phyloP scores from a whole-genome alignment of 2,888 invertebrate genomes.

The Candidula unifasciata region DNA sequence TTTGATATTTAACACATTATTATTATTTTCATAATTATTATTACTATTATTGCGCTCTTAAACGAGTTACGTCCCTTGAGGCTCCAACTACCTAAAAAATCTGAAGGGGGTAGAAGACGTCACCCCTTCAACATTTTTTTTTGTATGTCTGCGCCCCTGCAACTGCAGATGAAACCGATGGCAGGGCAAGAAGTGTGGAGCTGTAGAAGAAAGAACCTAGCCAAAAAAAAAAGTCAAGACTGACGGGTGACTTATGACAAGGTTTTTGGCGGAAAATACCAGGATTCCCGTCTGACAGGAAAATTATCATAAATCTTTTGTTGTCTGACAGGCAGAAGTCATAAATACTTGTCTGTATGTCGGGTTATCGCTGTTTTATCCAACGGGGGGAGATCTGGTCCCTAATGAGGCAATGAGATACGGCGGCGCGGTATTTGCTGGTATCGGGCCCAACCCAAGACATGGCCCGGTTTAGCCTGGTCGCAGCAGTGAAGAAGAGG shows the following conservation, averaged over 20 bases:
- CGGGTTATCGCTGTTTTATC: conserved; percentile 49
- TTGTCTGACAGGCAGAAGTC: conserved; percentile 43
- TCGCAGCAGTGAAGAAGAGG: background rate
- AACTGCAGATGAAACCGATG: too few relatives aligned
- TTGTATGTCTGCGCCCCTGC: background rate
- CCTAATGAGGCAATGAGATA: conserved; percentile 42
- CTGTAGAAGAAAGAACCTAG: background rate
- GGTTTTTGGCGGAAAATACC: conserved; percentile 45
- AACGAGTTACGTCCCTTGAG: too few relatives aligned
- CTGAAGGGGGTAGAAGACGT: too few relatives aligned
- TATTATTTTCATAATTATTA: too few relatives aligned
- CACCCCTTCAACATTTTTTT: background rate
- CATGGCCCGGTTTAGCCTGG: background rate
- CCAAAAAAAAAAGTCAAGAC: conserved; percentile 12
- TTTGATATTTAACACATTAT: too few relatives aligned
- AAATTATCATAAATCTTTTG: conserved; percentile 53
- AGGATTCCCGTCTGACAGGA: conserved; percentile 48
- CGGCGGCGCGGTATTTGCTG: background rate
- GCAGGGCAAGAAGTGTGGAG: background rate
- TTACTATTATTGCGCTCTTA: too few relatives aligned
- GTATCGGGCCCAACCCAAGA: conserved; percentile 22
- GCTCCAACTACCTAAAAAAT: too few relatives aligned
- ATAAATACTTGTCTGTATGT: conserved; percentile 42
- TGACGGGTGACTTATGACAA: conserved; percentile 48
- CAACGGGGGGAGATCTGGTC: conserved; percentile 19